Evolutionary conservation across 2,797 vertebrate species (phyloP).

Genomic region (Anas georgica): DNA sequence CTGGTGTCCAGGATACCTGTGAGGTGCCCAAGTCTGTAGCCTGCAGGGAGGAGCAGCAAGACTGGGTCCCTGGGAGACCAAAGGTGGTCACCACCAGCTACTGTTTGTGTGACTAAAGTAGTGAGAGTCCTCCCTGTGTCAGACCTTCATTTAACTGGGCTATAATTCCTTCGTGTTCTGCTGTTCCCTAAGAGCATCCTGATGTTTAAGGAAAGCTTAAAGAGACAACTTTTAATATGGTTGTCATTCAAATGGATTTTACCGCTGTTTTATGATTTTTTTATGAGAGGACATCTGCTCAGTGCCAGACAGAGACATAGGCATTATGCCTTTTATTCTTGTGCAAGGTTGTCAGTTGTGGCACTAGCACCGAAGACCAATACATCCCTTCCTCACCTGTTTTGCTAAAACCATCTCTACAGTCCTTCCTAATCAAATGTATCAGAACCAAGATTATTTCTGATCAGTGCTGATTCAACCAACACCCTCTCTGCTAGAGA

Average conservation of each 20-base stretch:
- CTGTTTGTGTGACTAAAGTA: fast-evolving
- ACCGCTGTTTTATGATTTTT: background rate
- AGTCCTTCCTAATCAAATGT: background rate
- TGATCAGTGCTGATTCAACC: background rate
- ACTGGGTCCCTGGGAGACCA: background rate
- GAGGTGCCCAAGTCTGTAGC: background rate
- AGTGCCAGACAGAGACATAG: background rate
- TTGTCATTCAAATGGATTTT: background rate
- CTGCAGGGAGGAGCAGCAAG: background rate
- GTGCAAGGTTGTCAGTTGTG: background rate
- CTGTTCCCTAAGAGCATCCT: background rate
- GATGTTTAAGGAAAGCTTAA: background rate
- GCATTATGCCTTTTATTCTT: background rate
- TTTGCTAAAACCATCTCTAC: background rate
- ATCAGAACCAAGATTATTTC: background rate
- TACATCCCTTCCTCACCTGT: background rate
- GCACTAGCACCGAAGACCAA: background rate
- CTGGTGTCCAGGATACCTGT: background rate
- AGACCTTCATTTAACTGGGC: background rate
- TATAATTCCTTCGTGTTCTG: background rate
- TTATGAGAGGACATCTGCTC: background rate
- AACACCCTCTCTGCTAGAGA: background rate
- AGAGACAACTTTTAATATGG: background rate
- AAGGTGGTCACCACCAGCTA: background rate
- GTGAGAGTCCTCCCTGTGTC: background rate